Percentiles rank a stretch among this genome's conserved stretches.
phyloP scores from a whole-genome alignment of 2,797 vertebrate genomes.

The Capromys pilorides region DNA sequence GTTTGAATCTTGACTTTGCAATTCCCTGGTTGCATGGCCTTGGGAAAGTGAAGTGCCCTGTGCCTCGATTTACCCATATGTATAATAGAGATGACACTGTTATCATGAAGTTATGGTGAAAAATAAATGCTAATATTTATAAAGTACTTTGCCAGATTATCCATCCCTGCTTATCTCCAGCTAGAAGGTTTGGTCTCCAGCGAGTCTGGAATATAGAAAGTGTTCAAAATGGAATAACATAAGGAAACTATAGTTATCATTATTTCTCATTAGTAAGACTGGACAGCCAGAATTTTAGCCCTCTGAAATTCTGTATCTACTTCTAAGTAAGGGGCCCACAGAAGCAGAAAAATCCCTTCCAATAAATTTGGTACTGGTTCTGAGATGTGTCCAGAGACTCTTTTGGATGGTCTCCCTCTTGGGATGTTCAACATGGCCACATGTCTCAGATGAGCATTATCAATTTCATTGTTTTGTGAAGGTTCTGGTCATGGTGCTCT shows the following conservation, averaged over 20 bases:
- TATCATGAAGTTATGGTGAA: neutral
- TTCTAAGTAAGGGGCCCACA: neutral
- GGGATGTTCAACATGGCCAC: neutral
- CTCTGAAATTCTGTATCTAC: neutral
- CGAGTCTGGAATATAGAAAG: neutral
- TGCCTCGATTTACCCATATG: neutral
- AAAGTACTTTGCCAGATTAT: neutral
- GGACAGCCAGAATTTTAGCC: neutral
- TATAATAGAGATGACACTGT: neutral
- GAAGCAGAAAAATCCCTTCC: neutral
- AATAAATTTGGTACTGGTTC: neutral
- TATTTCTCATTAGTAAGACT: neutral
- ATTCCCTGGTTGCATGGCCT: neutral
- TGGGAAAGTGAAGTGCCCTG: neutral
- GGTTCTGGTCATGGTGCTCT: conserved; percentile 21
- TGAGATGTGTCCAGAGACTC: neutral
- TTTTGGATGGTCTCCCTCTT: neutral
- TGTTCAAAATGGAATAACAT: neutral
- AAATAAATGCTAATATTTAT: neutral
- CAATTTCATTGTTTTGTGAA: neutral
- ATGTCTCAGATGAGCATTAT: neutral
- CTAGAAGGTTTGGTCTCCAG: too few relatives aligned
- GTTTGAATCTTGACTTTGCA: neutral
- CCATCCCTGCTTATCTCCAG: too few relatives aligned
- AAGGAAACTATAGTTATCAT: neutral